Percentiles rank a stretch among this genome's conserved stretches.
Evolutionary conservation across 2,797 vertebrate genomes (phyloP).

Genomic region (Lemur catta): DNA sequence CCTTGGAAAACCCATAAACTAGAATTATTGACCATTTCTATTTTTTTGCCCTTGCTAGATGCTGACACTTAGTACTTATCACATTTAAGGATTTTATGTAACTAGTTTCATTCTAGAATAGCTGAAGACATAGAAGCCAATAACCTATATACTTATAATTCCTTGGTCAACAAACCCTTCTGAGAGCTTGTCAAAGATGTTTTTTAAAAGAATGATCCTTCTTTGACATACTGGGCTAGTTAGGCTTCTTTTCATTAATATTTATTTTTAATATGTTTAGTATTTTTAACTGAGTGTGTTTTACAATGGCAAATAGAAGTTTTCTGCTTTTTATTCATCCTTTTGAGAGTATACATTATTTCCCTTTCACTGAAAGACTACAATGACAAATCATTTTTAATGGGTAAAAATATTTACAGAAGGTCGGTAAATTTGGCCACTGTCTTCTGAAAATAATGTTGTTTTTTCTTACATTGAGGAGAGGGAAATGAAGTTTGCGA

Average conservation of each 20-base stretch:
- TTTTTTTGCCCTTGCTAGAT: not conserved
- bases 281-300: conserved; percentile 10
- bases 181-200: not conserved
- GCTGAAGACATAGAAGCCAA: not conserved
- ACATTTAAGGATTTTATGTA: not conserved
- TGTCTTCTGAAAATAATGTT: conserved; percentile 7
- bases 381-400: not conserved
- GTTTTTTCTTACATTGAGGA: not conserved
- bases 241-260: not conserved
- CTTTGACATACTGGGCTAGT: not conserved
- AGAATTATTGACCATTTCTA: not conserved
- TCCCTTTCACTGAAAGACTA: not conserved
- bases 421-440: not conserved
- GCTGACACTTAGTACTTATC: not conserved
- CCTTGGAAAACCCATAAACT: not conserved
- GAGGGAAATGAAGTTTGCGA: not conserved
- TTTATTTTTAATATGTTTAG: not conserved
- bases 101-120: not conserved
- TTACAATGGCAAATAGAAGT: not conserved
- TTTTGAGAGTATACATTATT: conserved; percentile 14
- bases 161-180: not conserved
- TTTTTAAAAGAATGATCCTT: not conserved
- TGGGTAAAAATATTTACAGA: conserved; percentile 28
- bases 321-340: not conserved
- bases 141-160: not conserved